A percentile compares a stretch with the other conserved stretches of the same genome.
Evolutionary conservation across 1,140 invertebrate species (phyloP).

Genomic region (Zaprionus nigranus): DNA sequence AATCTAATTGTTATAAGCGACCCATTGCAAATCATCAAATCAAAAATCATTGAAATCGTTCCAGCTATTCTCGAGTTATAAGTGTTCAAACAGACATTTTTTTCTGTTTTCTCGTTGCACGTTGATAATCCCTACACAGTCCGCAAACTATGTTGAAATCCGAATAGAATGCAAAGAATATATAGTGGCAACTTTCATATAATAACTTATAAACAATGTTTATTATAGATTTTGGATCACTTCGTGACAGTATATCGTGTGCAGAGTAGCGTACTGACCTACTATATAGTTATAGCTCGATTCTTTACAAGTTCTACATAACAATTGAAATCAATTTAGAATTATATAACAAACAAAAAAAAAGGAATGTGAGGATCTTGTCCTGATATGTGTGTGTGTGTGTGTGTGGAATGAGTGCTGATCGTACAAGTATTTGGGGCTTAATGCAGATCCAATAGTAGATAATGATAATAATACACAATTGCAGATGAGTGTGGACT

Average conservation of each 20-base stretch:
- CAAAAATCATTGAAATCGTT: no score
- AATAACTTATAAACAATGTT: not conserved
- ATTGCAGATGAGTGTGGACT: constrained; percentile 17
- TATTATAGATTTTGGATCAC: constrained; percentile 8
- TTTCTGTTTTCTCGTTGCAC: no score
- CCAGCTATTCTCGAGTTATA: no score
- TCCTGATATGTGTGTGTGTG: constrained; percentile 1
- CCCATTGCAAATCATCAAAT: no score
- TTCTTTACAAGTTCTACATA: constrained; percentile 19
- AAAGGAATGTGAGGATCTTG: constrained; percentile 2
- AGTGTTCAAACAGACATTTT: no score
- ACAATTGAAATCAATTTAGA: constrained; percentile 17
- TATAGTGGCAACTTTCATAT: no score
- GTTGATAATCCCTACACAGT: no score
- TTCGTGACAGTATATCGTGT: not conserved
- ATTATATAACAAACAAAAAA: constrained; percentile 7
- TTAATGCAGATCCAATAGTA: not conserved
- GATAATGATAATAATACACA: constrained; percentile 35
- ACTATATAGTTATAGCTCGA: no score
- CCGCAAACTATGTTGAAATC: no score
- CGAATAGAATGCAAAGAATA: no score
- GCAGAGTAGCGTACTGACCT: not conserved
- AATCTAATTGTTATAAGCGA: no score
- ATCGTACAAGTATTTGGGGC: not conserved
- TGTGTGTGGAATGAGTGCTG: constrained; percentile 11